These are phyloP conservation scores for Machimus atricapillus DNA, from an alignment of 2,888 invertebrate species.

Conservation along the genomic window DNA sequence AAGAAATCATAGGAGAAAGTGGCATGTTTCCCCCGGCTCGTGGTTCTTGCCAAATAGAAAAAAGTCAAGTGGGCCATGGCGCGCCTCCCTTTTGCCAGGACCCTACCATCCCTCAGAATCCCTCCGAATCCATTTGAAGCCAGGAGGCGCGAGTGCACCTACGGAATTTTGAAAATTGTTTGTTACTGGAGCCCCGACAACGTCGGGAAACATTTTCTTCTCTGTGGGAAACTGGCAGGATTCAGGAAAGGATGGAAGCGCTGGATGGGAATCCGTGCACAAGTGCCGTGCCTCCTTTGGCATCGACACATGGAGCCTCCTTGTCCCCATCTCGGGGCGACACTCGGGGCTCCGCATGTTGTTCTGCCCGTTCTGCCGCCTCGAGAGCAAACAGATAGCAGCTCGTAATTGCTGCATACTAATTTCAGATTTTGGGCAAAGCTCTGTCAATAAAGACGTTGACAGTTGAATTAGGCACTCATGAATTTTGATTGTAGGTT, in stretches of 20 bases:
- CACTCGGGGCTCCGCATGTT: background rate
- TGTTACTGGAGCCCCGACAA: background rate
- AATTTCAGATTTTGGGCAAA: slow-evolving; percentile 39
- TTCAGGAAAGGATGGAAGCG: background rate
- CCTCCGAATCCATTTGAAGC: background rate
- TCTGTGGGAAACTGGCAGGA: background rate
- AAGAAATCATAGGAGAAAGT: background rate
- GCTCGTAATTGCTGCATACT: slow-evolving; percentile 42
- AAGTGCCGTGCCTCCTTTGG: slow-evolving; percentile 10
- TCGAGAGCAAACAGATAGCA: slow-evolving; percentile 15
- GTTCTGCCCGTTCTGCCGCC: background rate
- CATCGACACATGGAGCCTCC: background rate
- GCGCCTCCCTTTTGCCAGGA: background rate
- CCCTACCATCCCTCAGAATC: too few species aligned
- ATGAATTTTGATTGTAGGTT: slow-evolving; percentile 39
- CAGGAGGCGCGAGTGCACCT: background rate
- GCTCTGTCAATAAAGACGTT: slow-evolving; percentile 33
- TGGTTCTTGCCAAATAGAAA: background rate
- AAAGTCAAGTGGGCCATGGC: background rate
- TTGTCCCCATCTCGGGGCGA: background rate
- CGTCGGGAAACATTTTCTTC: background rate
- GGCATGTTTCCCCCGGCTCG: background rate
- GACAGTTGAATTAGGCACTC: slow-evolving; percentile 34
- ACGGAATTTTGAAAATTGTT: background rate
- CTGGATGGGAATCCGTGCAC: slow-evolving; percentile 3